Evolutionary conservation across 2,888 invertebrate genomes (phyloP), one percentile per base, ranked within the genome.

Genomic region (Oegoconia quadripuncta): DNA sequence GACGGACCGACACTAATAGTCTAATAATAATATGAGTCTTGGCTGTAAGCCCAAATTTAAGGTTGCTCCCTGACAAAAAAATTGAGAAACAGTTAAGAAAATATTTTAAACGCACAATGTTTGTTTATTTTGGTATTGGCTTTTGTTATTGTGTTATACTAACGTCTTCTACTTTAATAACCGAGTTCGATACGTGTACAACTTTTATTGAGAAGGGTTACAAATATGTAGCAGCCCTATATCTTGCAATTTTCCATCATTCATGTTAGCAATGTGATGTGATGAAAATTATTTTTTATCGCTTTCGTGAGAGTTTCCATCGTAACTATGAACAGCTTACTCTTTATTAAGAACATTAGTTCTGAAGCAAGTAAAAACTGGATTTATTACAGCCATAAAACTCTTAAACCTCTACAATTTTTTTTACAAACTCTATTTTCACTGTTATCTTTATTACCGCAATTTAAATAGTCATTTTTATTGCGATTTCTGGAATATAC

Each of bases 1-100:
- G 52, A 59, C 60, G 50, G 55, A 55, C 60, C 61, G 72, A 63
- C 65, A 62, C 64, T 74, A 74, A 76, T 76, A 64, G 67, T 77
- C 84, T 84, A 84, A 81, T 82, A 79, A 83, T 84, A 84, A 73
- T 64, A 66, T 50, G 52, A 48, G 62, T 67, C 66, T 81, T 84
- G 84, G 84, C 83, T 59, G 58, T 46, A 59, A 52, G 61, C 72
- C 84, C 81, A 74, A 66, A 13, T 52, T 56, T 65, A 68, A 63
- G 65, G 66, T 63, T 68, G 67, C 50, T 51, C 45, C 55, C 53
- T 50, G 54, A 59, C 50, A 59, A 66, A 64, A 64, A 27, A 8
- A 3, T 27, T 13, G 13, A 27, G 7, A 29, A 17, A 16, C 17
- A 17, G 2, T 17, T n/a, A 7, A 12, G 27, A 14, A 27, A 14